phyloP scores from a whole-genome alignment of 2,113 vertebrate species.

The Phocoena phocoena region DNA sequence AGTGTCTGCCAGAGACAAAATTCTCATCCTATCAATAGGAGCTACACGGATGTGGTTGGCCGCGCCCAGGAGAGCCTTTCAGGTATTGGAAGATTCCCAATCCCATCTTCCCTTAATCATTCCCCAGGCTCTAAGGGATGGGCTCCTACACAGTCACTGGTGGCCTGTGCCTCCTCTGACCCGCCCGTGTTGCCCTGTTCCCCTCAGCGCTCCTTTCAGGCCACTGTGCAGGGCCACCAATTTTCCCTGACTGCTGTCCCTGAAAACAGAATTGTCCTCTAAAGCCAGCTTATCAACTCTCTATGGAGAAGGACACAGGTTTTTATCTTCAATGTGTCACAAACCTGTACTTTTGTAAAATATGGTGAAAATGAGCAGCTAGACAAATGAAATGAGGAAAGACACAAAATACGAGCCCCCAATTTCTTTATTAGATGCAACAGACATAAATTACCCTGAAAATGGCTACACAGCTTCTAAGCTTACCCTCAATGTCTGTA shows the following conservation, averaged over 20 bases:
- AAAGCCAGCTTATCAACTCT: neutral
- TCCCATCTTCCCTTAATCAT: too few relatives aligned
- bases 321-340: neutral
- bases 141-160: accelerated
- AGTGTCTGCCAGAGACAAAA: neutral
- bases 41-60: neutral
- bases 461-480: neutral
- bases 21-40: neutral
- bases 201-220: accelerated
- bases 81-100: accelerated
- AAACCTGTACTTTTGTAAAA: neutral
- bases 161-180: neutral
- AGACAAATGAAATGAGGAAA: conserved; percentile 12
- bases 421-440: conserved; percentile 42
- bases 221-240: neutral
- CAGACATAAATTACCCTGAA: conserved; percentile 19
- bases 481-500: neutral
- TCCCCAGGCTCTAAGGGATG: accelerated
- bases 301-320: neutral
- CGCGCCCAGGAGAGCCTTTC: neutral
- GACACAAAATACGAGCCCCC: neutral
- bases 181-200: too few relatives aligned
- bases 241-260: neutral
- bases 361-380: neutral
- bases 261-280: too few relatives aligned